Conservation (phyloP, 1,140 invertebrate species). For the Drosophila pallidifrons region DNA sequence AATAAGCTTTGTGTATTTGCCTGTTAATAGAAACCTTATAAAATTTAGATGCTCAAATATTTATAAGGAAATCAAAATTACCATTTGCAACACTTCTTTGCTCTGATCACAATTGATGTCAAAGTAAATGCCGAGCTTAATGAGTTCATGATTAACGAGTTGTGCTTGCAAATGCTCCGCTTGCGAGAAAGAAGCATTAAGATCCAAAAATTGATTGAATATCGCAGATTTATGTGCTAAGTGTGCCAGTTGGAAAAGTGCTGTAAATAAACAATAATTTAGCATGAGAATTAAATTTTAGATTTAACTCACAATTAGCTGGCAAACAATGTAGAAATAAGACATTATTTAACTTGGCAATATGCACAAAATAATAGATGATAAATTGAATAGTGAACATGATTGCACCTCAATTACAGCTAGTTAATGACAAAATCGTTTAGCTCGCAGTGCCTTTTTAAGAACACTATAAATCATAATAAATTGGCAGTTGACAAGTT, state of each 20-base stretch:
- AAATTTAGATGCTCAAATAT: neutral
- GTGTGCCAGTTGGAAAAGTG: conserved; percentile 47
- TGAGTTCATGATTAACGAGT: conserved; percentile 36
- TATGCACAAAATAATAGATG: conserved; percentile 61
- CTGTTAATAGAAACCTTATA: conserved; percentile 15
- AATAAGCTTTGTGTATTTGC: conserved; percentile 41
- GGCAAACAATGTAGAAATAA: conserved; percentile 63
- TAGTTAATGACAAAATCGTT: conserved; percentile 36
- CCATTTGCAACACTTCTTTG: conserved; percentile 49
- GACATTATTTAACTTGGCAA: conserved; percentile 61
- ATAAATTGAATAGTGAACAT: conserved; percentile 58
- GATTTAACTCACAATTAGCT: conserved; percentile 43
- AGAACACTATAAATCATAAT: conserved; percentile 21
- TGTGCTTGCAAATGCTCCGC: conserved; percentile 13
- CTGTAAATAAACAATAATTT: conserved; percentile 21
- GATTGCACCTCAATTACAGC: conserved; percentile 38
- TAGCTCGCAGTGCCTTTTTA: conserved; percentile 49
- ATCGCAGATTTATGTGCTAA: conserved; percentile 24
- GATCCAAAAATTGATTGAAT: conserved; percentile 50
- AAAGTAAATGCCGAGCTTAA: conserved; percentile 62
- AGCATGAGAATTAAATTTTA: neutral
- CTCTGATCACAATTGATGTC: conserved; percentile 67
- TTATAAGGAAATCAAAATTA: neutral
- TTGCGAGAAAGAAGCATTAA: conserved; percentile 3
- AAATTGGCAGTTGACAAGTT: conserved; percentile 34